Percentiles rank a stretch among this genome's conserved stretches.
Evolutionary conservation across 2,113 vertebrate genomes (phyloP).

Genomic region (Megaptera novaeangliae): DNA sequence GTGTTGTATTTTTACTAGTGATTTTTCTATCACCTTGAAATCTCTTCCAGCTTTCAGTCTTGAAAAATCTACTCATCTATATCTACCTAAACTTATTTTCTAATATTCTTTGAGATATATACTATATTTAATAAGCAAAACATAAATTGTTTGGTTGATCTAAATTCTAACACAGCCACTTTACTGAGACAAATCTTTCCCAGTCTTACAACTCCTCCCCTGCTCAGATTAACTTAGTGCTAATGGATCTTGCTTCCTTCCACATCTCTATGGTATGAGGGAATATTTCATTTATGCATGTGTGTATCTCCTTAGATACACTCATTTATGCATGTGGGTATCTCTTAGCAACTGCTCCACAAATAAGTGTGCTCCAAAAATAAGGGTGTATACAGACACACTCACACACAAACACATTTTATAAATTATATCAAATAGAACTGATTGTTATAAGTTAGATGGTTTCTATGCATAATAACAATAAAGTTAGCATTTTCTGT

Average conservation of each 20-base stretch:
- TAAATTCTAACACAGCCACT: neutral
- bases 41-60: neutral
- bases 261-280: neutral
- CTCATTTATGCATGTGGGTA: too few relatives aligned
- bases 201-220: neutral
- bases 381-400: neutral
- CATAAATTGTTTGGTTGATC: neutral
- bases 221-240: neutral
- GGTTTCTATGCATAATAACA: neutral
- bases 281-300: neutral
- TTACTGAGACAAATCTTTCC: neutral
- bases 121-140: neutral
- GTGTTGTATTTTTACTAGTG: neutral
- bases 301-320: neutral
- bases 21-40: neutral
- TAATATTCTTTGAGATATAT: neutral
- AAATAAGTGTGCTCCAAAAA: too few relatives aligned
- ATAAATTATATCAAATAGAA: neutral
- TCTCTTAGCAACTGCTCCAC: neutral
- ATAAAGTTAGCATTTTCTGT: accelerated
- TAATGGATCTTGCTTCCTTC: neutral
- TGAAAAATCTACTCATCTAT: neutral
- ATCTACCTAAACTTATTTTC: neutral
- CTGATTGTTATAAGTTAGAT: neutral
- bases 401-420: neutral